Base-by-base conservation (phyloP, 2,888 invertebrate species). In the Tipula confusa region DNA sequence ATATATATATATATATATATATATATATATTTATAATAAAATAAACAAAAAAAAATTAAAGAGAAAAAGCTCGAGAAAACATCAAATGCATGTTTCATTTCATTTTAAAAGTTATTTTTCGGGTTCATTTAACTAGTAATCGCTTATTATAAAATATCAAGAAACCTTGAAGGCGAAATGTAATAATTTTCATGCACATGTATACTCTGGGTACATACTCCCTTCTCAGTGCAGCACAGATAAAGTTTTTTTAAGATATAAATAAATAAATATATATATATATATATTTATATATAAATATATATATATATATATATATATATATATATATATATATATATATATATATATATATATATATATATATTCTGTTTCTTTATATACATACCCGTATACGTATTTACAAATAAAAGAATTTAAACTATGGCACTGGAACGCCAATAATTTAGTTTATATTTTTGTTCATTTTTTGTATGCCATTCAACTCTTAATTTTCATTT, bases 391-490 rank as follows among this genome's bases (percentile, higher is more conserved):
- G 43, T 43, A 38, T 38, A 64, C 64, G n/a, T n/a, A n/a, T n/a
- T 64, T 24, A 64, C 24, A 64, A 43, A 43, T 43, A 43, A n/a
- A 64, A 64, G 24, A 64, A 64, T 64, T 64, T 64, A 64, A 64
- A 79, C 29, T 83, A 36, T 83, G 83, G 83, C 83, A 83, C 83
- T 83, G 24, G 83, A 33, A 83, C 83, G 83, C 83, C 79, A 83
- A 79, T 79, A 83, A 79, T 83, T 79, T 31, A 9, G 28, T 24
- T 13, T 13, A 80, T 80, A 29, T 80, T 80, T 13, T 80, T 13
- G 11, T 80, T n/a, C 2, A 13, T 80, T 13, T 80, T 80, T 80
- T 80, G 29, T 48, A 64, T 64, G 29, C 29, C 83, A 31, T 83
- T 83, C 64, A 82, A 82, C 82, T 82, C 28, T 82, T 82, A 82